Conservation (phyloP, 2,888 invertebrate species). For the Resseliella maxima region DNA sequence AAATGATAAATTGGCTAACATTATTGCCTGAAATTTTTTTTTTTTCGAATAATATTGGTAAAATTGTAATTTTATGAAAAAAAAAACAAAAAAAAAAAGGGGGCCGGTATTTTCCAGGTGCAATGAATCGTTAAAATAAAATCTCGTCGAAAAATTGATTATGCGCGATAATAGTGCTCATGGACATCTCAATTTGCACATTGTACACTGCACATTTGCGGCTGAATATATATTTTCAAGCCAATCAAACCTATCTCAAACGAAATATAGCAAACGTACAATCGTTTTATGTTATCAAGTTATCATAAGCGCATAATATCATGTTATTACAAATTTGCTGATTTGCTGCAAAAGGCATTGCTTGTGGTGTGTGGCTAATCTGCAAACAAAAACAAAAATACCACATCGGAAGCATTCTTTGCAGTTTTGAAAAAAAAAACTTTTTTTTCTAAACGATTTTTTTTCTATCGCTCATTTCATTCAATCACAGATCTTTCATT, state of each 20-base stretch:
- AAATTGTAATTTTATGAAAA: neutral
- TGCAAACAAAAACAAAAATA: neutral
- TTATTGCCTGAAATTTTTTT: neutral
- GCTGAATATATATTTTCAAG: neutral
- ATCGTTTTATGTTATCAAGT: neutral
- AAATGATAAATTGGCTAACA: too few species aligned
- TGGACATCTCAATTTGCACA: constrained; percentile 11
- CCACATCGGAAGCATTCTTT: neutral
- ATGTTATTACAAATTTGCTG: neutral
- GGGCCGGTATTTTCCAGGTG: neutral
- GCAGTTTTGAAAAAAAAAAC: too few species aligned
- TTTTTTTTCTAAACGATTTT: neutral
- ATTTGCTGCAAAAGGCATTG: neutral
- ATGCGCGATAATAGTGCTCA: neutral
- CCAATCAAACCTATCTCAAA: neutral
- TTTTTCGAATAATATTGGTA: neutral
- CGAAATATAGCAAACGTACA: neutral
- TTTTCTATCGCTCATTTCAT: neutral
- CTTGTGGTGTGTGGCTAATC: neutral
- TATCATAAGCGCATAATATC: constrained; percentile 48
- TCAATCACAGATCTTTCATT: neutral
- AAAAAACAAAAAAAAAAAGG: neutral
- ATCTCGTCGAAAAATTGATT: neutral
- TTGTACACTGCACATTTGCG: neutral
- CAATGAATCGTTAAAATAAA: neutral